A percentile compares a stretch with the other conserved stretches of the same genome.
Evolutionary conservation across 2,888 invertebrate genomes (phyloP).

Genomic region (Drosophila borealis): DNA sequence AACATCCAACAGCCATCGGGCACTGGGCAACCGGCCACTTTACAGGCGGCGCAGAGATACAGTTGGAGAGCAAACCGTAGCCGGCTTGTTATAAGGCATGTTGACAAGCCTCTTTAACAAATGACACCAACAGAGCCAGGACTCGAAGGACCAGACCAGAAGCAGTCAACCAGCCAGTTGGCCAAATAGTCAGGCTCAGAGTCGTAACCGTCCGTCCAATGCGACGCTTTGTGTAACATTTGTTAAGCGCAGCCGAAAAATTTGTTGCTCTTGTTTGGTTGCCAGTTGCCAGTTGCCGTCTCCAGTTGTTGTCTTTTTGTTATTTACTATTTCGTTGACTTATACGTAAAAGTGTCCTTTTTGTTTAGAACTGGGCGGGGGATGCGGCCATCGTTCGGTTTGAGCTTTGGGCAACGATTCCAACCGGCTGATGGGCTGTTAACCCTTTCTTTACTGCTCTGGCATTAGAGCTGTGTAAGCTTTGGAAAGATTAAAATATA

Average conservation of each 20-base stretch:
- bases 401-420: constrained; percentile 22
- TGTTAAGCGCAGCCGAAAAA: constrained; percentile 71
- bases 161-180: constrained; percentile 53
- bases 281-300: constrained; percentile 57
- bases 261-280: constrained; percentile 65
- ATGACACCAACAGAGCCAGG: constrained; percentile 81
- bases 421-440: constrained; percentile 35
- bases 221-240: constrained; percentile 72
- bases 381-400: constrained; percentile 15
- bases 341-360: constrained; percentile 64
- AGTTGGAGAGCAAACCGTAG: constrained; percentile 63
- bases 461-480: constrained; percentile 22
- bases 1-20: constrained; percentile 11
- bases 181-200: constrained; percentile 66
- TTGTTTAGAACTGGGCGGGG: constrained; percentile 30
- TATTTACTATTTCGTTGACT: constrained; percentile 70
- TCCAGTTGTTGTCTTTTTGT: constrained; percentile 57
- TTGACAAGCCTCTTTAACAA: constrained; percentile 84
- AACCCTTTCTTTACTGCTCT: constrained; percentile 53
- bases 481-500: constrained; percentile 24
- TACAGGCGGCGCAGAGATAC: constrained; percentile 44
- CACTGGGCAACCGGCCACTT: constrained; percentile 48
- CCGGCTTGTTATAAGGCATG: constrained; percentile 81
- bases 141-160: constrained; percentile 59
- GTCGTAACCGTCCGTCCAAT: constrained; percentile 32